phyloP scores from a whole-genome alignment of 1,140 invertebrate species.

The Adoxophyes honmai region DNA sequence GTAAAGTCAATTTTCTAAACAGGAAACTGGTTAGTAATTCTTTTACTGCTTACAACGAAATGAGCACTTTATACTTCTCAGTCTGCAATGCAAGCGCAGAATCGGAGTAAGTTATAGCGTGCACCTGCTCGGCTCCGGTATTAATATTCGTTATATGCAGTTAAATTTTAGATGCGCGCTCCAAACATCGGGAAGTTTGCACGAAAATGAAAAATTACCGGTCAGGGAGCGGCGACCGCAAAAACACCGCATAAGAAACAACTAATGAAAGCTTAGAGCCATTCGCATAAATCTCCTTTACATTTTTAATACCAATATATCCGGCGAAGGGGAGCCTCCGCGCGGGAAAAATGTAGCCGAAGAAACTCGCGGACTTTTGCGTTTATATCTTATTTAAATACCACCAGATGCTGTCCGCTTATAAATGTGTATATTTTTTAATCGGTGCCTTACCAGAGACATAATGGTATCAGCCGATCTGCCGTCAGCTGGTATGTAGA shows the following conservation, averaged over 20 bases:
- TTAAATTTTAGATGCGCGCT: conserved; percentile 57
- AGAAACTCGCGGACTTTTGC: conserved; percentile 61
- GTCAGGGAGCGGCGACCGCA: conserved; percentile 72
- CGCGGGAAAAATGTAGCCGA: conserved; percentile 55
- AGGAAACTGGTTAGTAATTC: too few species aligned
- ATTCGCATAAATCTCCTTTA: conserved; percentile 76
- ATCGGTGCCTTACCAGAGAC: conserved; percentile 72
- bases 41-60: too few species aligned
- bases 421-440: conserved; percentile 74
- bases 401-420: conserved; percentile 67
- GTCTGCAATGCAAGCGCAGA: conserved; percentile 39
- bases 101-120: conserved; percentile 62
- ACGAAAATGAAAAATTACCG: conserved; percentile 75
- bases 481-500: conserved; percentile 73
- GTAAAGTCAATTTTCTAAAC: too few species aligned
- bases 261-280: conserved; percentile 76
- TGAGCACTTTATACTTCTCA: too few species aligned
- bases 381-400: conserved; percentile 76
- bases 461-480: conserved; percentile 74
- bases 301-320: conserved; percentile 78
- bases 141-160: conserved; percentile 76
- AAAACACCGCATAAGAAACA: conserved; percentile 70
- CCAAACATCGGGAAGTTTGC: conserved; percentile 62
- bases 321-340: conserved; percentile 58
- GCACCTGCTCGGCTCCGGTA: conserved; percentile 61